phyloP scores from a whole-genome alignment of 2,888 invertebrate species.

The Acanthopleura granulata region DNA sequence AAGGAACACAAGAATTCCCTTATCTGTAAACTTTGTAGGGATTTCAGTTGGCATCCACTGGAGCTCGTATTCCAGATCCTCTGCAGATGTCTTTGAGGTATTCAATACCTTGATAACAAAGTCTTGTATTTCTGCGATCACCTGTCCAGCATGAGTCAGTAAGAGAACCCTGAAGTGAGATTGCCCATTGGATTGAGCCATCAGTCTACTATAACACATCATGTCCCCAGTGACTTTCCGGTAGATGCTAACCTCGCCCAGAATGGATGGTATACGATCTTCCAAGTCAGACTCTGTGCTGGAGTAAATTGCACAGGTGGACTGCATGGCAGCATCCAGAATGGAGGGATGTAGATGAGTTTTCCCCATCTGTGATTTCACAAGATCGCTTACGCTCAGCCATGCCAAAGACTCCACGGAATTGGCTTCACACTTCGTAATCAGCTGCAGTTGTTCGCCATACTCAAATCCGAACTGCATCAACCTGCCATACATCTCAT shows the following conservation, averaged over 20 bases:
- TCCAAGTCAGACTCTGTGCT: slow-evolving; percentile 24
- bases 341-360: slow-evolving; percentile 43
- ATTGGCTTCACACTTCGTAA: background rate
- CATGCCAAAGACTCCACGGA: slow-evolving; percentile 37
- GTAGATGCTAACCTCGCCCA: slow-evolving; percentile 33
- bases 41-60: background rate
- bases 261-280: slow-evolving; percentile 35
- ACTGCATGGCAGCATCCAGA: slow-evolving; percentile 42
- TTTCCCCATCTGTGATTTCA: slow-evolving; percentile 31
- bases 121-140: slow-evolving; percentile 43
- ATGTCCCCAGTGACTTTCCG: slow-evolving; percentile 34
- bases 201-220: slow-evolving; percentile 34
- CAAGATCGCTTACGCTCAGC: slow-evolving; percentile 31
- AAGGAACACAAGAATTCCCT: too few relatives aligned
- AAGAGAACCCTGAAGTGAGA: slow-evolving; percentile 40
- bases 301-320: slow-evolving; percentile 29
- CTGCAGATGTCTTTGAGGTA: background rate
- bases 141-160: slow-evolving; percentile 33
- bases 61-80: background rate
- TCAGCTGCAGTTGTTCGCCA: slow-evolving; percentile 26
- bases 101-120: slow-evolving; percentile 27
- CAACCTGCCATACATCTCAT: slow-evolving; percentile 29
- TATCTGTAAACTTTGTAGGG: background rate
- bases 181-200: slow-evolving; percentile 24
- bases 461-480: slow-evolving; percentile 30